A percentile compares a stretch with the other conserved stretches of the same genome.
Evolutionary conservation across 2,888 invertebrate genomes (phyloP).

Genomic region (Laspeyria flexula): DNA sequence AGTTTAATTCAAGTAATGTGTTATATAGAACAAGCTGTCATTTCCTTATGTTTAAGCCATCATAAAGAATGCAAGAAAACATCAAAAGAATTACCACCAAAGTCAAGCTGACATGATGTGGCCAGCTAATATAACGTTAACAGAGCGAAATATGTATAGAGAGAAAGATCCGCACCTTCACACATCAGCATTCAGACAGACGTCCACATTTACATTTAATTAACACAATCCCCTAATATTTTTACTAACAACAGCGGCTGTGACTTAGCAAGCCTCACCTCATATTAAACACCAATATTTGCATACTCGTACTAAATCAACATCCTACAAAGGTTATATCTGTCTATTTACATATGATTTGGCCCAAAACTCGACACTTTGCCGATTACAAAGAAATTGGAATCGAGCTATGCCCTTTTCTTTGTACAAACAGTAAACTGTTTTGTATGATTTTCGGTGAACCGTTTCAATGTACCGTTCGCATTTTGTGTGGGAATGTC

Average conservation of each 20-base stretch:
- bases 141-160: too few species aligned
- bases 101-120: too few species aligned
- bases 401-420: conserved; percentile 31
- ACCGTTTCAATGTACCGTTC: conserved; percentile 24
- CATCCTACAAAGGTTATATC: conserved; percentile 7
- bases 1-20: too few species aligned
- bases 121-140: too few species aligned
- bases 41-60: too few species aligned
- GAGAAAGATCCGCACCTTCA: too few species aligned
- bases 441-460: conserved; percentile 39
- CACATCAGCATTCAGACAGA: too few species aligned
- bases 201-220: conserved; percentile 15
- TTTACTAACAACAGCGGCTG: conserved; percentile 20
- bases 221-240: conserved; percentile 26
- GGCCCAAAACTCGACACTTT: conserved; percentile 23
- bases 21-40: too few species aligned
- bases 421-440: conserved; percentile 35
- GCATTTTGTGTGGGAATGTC: conserved; percentile 18
- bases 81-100: too few species aligned
- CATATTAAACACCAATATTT: conserved; percentile 25
- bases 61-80: too few species aligned
- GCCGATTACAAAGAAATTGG: conserved; percentile 47
- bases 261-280: conserved; percentile 22
- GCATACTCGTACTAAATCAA: conserved; percentile 33
- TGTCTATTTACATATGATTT: conserved; percentile 43